Evolutionary conservation across 2,113 vertebrate genomes (phyloP), one percentile per base, ranked within the genome.

Genomic region (Heterotis niloticus): DNA sequence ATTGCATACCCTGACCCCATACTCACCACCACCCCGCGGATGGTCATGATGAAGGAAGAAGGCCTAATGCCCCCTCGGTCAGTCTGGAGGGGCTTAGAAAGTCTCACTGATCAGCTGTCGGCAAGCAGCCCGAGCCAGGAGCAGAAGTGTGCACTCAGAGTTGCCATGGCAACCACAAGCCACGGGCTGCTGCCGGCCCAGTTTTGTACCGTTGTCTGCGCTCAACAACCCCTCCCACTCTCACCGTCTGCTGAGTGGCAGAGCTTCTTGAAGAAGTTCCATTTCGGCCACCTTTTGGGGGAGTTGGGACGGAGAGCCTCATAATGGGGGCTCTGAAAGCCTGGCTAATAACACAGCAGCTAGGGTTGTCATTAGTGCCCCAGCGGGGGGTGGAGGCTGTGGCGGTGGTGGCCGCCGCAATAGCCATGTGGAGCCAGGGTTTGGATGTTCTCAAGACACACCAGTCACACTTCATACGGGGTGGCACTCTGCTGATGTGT

Each of bases 351-450:
- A 26, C 29, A 5, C 51, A 62, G 29, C 5, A 52, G 18, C 76
- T n/a, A n/a, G 76, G 52, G n/a, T n/a, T 24, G 65, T 69, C 65
- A 64, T 75, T 23, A 69, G 76, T 5, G 18, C 5, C 64, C 65
- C 12, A 18, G 17, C 20, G 16, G 16, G n/a, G 29, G 34, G 34
- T 10, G 34, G 34, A 4, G 34, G 34, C 34, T 44, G 34, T 7
- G 34, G 34, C n/a, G n/a, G n/a, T n/a, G n/a, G n/a, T n/a, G n/a
- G n/a, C n/a, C n/a, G n/a, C 34, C 7, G 34, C 34, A 44, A 44
- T 44, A 7, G 34, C 34, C 3, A 7, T 44, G 34, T 44, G 34
- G 34, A 44, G 3, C 34, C 7, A 7, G 34, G 34, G 7, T 44
- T 44, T 44, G 34, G 34, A 7, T 44, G 34, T 44, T 44, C 34